Evolutionary conservation across 2,888 invertebrate species (phyloP).

Genomic region (Mythimna loreyi): DNA sequence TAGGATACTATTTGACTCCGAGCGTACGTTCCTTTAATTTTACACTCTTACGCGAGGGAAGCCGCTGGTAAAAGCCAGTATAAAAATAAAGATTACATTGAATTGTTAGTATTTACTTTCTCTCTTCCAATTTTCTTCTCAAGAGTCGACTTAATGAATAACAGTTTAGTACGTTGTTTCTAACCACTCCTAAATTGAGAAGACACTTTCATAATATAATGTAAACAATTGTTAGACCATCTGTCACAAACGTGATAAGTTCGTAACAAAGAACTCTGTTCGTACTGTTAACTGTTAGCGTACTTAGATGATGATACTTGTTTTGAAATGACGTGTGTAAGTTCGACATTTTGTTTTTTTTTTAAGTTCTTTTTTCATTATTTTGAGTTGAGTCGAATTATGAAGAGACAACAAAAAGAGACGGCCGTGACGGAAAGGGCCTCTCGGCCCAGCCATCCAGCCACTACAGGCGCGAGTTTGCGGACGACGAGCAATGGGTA

Average conservation of each 20-base stretch:
- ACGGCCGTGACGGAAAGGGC: too few species aligned
- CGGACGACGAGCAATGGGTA: too few species aligned
- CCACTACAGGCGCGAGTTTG: too few species aligned
- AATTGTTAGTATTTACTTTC: neutral
- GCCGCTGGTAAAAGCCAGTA: too few species aligned
- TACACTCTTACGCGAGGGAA: too few species aligned
- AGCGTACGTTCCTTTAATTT: too few species aligned
- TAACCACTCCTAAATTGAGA: constrained; percentile 46
- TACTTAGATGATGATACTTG: constrained; percentile 27
- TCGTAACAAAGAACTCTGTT: constrained; percentile 48
- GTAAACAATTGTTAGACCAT: constrained; percentile 56
- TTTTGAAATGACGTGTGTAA: constrained; percentile 19
- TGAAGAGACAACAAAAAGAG: too few species aligned
- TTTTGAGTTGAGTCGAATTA: too few species aligned
- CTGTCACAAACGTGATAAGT: constrained; percentile 52
- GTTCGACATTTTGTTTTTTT: neutral
- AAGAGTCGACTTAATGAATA: constrained; percentile 22
- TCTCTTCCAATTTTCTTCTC: constrained; percentile 9
- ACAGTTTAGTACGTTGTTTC: constrained; percentile 28
- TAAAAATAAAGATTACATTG: too few species aligned
- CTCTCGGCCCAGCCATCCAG: too few species aligned
- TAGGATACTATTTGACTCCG: too few species aligned
- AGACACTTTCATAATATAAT: constrained; percentile 33
- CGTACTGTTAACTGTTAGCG: constrained; percentile 66
- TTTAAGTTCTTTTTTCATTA: neutral